Conservation (phyloP, 2,797 vertebrate genomes). For the Halcyon chelicuti region DNA sequence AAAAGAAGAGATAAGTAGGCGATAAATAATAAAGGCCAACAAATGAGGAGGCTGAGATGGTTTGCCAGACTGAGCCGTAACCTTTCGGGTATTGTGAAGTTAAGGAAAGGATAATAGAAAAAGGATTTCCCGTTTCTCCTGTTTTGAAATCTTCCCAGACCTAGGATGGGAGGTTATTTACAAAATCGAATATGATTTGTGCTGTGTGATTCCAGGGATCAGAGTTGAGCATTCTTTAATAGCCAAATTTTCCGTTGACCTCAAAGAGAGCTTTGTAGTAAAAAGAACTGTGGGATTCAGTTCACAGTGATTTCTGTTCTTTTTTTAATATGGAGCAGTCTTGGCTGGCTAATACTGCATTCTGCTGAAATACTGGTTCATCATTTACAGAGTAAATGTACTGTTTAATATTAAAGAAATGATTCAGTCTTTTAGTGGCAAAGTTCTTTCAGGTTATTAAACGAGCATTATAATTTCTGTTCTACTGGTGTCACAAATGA, state of each 20-base stretch:
- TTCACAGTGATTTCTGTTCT: constrained; percentile 34
- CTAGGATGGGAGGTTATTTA: background rate
- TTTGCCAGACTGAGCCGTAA: background rate
- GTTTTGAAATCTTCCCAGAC: background rate
- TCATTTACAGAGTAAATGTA: constrained; percentile 64
- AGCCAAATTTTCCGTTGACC: constrained; percentile 27
- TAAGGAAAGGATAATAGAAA: background rate
- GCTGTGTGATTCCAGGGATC: background rate
- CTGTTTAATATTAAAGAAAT: constrained; percentile 66
- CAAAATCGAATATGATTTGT: constrained; percentile 18
- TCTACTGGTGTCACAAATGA: constrained; percentile 35
- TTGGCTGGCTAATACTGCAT: constrained; percentile 36
- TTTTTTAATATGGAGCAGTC: constrained; percentile 17
- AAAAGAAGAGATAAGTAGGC: background rate
- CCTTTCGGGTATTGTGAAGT: background rate
- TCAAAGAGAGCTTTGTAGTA: constrained; percentile 45
- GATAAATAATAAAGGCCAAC: background rate
- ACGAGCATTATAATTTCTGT: constrained; percentile 42
- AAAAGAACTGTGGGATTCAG: background rate
- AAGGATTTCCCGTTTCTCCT: background rate
- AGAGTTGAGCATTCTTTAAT: constrained; percentile 6
- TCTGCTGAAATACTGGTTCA: constrained; percentile 48
- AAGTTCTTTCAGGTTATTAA: constrained; percentile 64
- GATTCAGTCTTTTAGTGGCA: constrained; percentile 34
- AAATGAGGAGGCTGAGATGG: background rate